Evolutionary conservation across 2,888 invertebrate genomes (phyloP).

Genomic region (Idaea dimidiata): DNA sequence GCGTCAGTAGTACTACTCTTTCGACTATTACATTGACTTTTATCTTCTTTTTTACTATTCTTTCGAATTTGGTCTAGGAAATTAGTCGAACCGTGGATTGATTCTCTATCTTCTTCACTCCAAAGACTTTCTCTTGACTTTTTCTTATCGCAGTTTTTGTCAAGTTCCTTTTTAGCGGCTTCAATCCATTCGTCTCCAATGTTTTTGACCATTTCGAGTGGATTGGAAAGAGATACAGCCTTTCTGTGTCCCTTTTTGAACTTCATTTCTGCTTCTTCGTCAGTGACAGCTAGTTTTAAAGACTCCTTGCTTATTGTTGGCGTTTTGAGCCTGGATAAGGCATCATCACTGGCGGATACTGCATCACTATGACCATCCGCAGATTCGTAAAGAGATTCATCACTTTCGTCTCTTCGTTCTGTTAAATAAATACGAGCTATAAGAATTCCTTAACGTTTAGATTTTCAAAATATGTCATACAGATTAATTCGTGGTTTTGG

Average conservation of each 20-base stretch:
- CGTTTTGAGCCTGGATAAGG: constrained; percentile 60
- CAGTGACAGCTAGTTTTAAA: constrained; percentile 69
- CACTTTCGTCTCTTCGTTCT: constrained; percentile 75
- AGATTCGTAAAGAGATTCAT: constrained; percentile 74
- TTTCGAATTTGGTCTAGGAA: constrained; percentile 64
- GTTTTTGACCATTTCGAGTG: constrained; percentile 69
- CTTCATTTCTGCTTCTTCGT: constrained; percentile 66
- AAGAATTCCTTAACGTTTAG: background rate
- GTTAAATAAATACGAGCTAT: constrained; percentile 39
- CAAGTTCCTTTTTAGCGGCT: constrained; percentile 59
- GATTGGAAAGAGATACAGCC: constrained; percentile 75
- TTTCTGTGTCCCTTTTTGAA: constrained; percentile 70
- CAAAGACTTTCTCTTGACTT: constrained; percentile 75
- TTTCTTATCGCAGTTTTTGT: constrained; percentile 65
- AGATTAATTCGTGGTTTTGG: background rate
- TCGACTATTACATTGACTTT: constrained; percentile 50
- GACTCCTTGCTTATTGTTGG: constrained; percentile 75
- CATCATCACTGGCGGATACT: constrained; percentile 71
- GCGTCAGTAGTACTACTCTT: constrained; percentile 60
- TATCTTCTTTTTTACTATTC: constrained; percentile 68
- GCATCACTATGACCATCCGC: constrained; percentile 73
- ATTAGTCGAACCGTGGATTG: constrained; percentile 62
- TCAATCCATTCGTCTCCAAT: constrained; percentile 76
- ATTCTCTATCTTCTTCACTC: constrained; percentile 74
- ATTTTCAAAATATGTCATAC: background rate